Base-by-base conservation (phyloP, 2,113 vertebrate species). In the Menidia beryllina region DNA sequence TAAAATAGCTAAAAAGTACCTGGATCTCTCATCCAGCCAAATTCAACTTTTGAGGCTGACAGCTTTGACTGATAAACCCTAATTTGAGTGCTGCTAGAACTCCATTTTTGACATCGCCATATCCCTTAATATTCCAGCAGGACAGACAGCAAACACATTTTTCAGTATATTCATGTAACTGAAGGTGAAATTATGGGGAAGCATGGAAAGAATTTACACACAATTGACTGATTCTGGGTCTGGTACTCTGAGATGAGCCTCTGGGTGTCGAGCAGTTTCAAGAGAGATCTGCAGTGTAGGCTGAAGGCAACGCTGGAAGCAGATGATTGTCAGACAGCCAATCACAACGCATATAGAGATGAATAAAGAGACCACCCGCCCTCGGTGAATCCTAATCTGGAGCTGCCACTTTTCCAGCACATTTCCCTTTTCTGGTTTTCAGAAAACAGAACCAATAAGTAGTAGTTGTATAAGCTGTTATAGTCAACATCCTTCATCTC, bases 271-370 rank as follows among this genome's bases (percentile, higher is more conserved):
- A 62, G 23, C 57, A 48, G n/a, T 64, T 34, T 15, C 5, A 36
- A 54, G 50, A 59, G 30, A 79, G 34, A 77, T 43, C 26, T 75
- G 66, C 73, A 34, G 59, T 25, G 38, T 9, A 5, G 52, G 73
- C 72, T 77, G 49, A 20, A 73, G 57, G 83, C 75, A 11, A 26
- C 0, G 51, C 75, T 84, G 67, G 81, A 77, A 83, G 83, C 75
- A 66, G 70, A 61, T 48, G 51, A 69, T 30, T 15, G 20, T 39
- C 55, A 23, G 43, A 66, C 25, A 3, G 26, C 43, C 55, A 13
- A 39, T 60, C 17, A 26, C 45, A 17, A 51, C 20, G 4, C 55
- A n/a, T 10, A 43, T 56, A 64, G 20, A 50, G n/a, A n/a, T n/a
- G n/a, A n/a, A n/a, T 19, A 25, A 59, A 51, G 36, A 45, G 15